phyloP scores from a whole-genome alignment of 1,140 invertebrate genomes.

The Penaeus indicus region DNA sequence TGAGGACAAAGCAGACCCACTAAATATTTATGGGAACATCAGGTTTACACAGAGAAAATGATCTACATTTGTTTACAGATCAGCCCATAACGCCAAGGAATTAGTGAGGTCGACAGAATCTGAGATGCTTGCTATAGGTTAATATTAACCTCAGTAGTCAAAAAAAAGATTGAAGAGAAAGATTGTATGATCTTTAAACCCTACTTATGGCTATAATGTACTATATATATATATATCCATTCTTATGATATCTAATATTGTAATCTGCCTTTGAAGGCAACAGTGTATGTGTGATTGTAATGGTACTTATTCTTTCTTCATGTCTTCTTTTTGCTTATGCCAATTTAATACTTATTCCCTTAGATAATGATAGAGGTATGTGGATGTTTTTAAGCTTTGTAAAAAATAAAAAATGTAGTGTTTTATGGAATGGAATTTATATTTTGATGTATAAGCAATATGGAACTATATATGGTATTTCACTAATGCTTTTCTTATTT shows the following conservation, averaged over 20 bases:
- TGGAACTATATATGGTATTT: conserved; percentile 44
- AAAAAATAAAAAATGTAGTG: conserved; percentile 23
- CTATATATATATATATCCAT: conserved; percentile 36
- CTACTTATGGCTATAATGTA: conserved; percentile 15
- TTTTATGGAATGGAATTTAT: conserved; percentile 32
- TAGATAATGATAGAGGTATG: conserved; percentile 20
- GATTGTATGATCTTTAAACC: no score
- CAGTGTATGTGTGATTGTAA: conserved; percentile 31
- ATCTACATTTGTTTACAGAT: conserved; percentile 63
- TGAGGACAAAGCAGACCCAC: conserved; percentile 11
- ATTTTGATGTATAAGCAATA: conserved; percentile 48
- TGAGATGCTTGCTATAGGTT: conserved; percentile 12
- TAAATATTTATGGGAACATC: conserved; percentile 11
- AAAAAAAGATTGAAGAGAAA: no score
- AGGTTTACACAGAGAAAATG: conserved; percentile 27
- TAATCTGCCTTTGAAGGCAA: conserved; percentile 36
- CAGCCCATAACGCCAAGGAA: conserved; percentile 6
- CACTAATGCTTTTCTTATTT: conserved; percentile 31
- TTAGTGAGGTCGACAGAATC: conserved; percentile 26
- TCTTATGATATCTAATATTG: conserved; percentile 21
- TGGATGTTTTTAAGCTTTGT: conserved; percentile 33
- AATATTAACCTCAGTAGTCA: conserved; percentile 25
- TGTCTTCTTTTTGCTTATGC: conserved; percentile 30
- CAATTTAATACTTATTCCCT: conserved; percentile 29
- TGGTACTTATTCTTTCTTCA: conserved; percentile 44